Evolutionary conservation across 2,888 invertebrate species (phyloP).

Genomic region (Brachypterus glaber): DNA sequence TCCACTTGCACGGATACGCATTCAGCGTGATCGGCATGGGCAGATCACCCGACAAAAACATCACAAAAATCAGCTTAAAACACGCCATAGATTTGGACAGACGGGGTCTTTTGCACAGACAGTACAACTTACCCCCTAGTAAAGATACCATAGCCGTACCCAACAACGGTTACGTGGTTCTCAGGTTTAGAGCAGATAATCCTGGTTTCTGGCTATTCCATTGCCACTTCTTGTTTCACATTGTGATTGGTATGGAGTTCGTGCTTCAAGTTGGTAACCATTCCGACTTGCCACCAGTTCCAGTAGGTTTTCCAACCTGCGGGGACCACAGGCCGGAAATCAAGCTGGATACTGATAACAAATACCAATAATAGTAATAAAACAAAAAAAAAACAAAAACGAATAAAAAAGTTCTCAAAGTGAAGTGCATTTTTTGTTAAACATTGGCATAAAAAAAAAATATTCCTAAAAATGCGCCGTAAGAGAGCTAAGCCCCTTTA

Average conservation of each 20-base stretch:
- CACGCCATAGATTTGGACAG: conserved; percentile 81
- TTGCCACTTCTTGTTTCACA: conserved; percentile 91
- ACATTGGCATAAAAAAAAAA: too few species aligned
- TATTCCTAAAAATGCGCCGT: too few species aligned
- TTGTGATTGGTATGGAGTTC: conserved; percentile 85
- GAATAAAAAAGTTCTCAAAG: too few species aligned
- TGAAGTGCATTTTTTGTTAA: too few species aligned
- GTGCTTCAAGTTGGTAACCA: conserved; percentile 82
- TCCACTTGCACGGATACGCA: conserved; percentile 85
- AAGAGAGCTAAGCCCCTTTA: too few species aligned
- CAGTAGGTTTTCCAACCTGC: too few species aligned
- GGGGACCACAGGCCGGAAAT: too few species aligned
- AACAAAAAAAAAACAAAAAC: too few species aligned
- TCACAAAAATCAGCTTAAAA: conserved; percentile 82
- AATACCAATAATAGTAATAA: too few species aligned
- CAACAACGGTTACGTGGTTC: conserved; percentile 88
- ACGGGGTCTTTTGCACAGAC: conserved; percentile 74
- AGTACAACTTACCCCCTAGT: conserved; percentile 75
- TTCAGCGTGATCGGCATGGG: conserved; percentile 88
- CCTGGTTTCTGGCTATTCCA: conserved; percentile 94
- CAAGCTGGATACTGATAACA: conserved; percentile 19
- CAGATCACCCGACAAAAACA: conserved; percentile 75
- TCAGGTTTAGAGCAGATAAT: conserved; percentile 84
- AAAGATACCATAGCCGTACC: too few species aligned
- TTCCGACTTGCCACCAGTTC: conserved; percentile 73